Conservation (phyloP, 2,113 vertebrate genomes). For the Eolophus roseicapilla region DNA sequence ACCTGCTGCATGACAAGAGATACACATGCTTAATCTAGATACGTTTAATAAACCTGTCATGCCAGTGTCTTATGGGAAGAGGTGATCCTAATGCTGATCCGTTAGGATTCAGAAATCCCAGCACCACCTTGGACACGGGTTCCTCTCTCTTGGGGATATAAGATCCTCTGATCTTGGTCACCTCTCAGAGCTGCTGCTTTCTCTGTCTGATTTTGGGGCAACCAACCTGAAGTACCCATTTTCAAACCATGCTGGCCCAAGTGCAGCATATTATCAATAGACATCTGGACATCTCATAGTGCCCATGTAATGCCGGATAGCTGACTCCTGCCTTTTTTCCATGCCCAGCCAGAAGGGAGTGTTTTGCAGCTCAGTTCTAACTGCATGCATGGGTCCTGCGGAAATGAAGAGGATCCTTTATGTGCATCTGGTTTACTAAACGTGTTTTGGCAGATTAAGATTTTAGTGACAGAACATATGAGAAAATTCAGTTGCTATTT, state of each 20-base stretch:
- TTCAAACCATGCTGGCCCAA: neutral
- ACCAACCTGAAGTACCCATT: neutral
- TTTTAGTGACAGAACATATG: neutral
- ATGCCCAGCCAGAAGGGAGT: neutral
- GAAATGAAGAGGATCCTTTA: neutral
- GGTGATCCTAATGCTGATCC: neutral
- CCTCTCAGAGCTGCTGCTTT: neutral
- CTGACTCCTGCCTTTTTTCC: neutral
- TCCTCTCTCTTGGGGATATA: neutral
- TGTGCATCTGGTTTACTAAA: neutral
- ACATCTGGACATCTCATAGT: neutral
- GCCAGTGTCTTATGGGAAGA: neutral
- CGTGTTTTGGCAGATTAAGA: neutral
- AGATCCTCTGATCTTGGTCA: neutral
- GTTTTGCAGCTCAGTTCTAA: neutral
- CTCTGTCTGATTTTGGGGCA: neutral
- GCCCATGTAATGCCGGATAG: accelerated
- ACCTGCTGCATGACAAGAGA: neutral
- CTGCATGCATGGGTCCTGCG: accelerated
- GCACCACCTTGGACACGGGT: accelerated
- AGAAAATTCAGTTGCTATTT: neutral
- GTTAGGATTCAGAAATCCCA: neutral
- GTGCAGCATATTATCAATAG: accelerated
- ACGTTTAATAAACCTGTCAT: neutral
- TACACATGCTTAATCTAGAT: accelerated